These are phyloP conservation scores for Drosophila longiperda DNA, from an alignment of 2,888 invertebrate genomes.

Conservation along the genomic window DNA sequence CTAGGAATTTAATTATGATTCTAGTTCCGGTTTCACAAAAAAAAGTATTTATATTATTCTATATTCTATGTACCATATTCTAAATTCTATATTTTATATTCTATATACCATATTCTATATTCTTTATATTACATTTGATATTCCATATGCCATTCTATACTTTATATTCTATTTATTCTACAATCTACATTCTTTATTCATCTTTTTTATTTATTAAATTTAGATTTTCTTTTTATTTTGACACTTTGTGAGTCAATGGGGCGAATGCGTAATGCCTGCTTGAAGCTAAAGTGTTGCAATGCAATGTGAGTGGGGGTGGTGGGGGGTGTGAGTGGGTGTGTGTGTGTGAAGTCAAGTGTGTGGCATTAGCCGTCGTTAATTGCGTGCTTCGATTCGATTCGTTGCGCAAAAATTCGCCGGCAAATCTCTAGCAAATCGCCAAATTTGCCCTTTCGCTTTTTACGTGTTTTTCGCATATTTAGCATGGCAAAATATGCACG, in stretches of 20 bases:
- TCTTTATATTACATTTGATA: too few species aligned
- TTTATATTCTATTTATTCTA: too few species aligned
- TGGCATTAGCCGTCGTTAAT: constrained; percentile 29
- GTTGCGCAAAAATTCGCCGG: constrained; percentile 1
- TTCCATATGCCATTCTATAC: too few species aligned
- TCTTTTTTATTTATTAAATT: background rate
- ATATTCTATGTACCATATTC: too few species aligned
- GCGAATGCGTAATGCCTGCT: constrained; percentile 76
- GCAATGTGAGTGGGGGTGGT: constrained; percentile 28
- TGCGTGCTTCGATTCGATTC: constrained; percentile 31
- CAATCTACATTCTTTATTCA: too few species aligned
- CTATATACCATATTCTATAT: too few species aligned
- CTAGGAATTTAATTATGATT: background rate
- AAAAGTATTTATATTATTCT: too few species aligned
- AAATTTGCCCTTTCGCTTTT: constrained; percentile 23
- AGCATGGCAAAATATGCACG: constrained; percentile 26
- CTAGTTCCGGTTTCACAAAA: background rate
- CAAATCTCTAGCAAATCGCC: background rate
- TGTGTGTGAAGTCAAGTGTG: constrained; percentile 30
- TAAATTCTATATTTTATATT: too few species aligned
- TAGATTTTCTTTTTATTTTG: constrained; percentile 13
- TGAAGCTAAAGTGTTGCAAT: constrained; percentile 69
- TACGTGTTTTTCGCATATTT: constrained; percentile 16
- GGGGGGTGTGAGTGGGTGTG: constrained; percentile 4
- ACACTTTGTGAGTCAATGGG: constrained; percentile 50